A percentile compares a stretch with the other conserved stretches of the same genome.
Evolutionary conservation across 2,888 invertebrate species (phyloP).

Genomic region (Pyrrhia umbra): DNA sequence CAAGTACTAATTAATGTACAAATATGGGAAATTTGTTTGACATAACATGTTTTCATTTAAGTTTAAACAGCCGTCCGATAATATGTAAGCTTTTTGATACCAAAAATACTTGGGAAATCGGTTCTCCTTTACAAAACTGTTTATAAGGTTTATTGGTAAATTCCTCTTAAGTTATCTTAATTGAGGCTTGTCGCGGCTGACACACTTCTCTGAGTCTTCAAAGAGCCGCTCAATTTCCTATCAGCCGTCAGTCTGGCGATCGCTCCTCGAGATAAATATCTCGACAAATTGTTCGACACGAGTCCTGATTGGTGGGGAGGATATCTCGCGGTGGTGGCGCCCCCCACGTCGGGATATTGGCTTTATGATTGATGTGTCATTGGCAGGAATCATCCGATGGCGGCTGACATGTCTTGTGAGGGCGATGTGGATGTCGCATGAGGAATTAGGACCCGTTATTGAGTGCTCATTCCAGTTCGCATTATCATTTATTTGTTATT

Average conservation of each 20-base stretch:
- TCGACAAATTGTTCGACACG: slow-evolving; percentile 54
- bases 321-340: slow-evolving; percentile 9
- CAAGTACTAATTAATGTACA: too few species aligned
- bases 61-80: too few species aligned
- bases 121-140: neutral
- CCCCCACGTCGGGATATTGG: slow-evolving; percentile 23
- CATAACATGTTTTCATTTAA: too few species aligned
- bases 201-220: slow-evolving; percentile 10
- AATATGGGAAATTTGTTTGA: too few species aligned
- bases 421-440: neutral
- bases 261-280: slow-evolving; percentile 58
- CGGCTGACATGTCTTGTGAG: slow-evolving; percentile 9
- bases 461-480: neutral
- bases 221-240: slow-evolving; percentile 58
- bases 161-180: slow-evolving; percentile 39
- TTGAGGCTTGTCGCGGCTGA: slow-evolving; percentile 10
- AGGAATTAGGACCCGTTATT: slow-evolving; percentile 2
- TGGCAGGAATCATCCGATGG: slow-evolving; percentile 9
- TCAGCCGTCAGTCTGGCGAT: slow-evolving; percentile 25
- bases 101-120: slow-evolving; percentile 5
- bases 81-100: too few species aligned
- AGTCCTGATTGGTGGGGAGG: slow-evolving; percentile 40
- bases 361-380: slow-evolving; percentile 40
- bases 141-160: slow-evolving; percentile 41
- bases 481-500: too few species aligned